Evolutionary conservation across 2,888 invertebrate genomes (phyloP).

Genomic region (Erannis defoliaria): DNA sequence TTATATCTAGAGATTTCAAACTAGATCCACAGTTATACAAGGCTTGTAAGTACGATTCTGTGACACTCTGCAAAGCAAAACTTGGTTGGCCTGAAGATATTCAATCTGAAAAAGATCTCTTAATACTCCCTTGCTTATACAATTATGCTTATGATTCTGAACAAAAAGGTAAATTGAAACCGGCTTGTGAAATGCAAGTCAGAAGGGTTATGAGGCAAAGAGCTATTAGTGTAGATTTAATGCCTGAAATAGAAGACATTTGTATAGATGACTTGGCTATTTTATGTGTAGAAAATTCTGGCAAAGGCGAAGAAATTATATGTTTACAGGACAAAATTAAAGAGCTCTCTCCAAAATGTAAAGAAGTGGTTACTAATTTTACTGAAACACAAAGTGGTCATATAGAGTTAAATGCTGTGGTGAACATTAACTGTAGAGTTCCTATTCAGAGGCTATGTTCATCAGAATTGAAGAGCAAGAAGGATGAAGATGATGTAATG

Average conservation of each 20-base stretch:
- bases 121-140: conserved; percentile 97
- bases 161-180: conserved; percentile 83
- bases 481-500: conserved; percentile 96
- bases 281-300: conserved; percentile 94
- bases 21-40: conserved; percentile 95
- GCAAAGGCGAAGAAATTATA: conserved; percentile 95
- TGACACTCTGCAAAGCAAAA: conserved; percentile 92
- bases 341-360: conserved; percentile 89
- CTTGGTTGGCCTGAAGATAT: conserved; percentile 91
- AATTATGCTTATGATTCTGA: conserved; percentile 88
- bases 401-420: conserved; percentile 95
- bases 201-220: conserved; percentile 97
- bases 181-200: conserved; percentile 91
- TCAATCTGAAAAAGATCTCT: conserved; percentile 92
- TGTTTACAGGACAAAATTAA: conserved; percentile 96
- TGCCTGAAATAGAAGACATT: conserved; percentile 96
- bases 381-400: conserved; percentile 96
- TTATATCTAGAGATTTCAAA: conserved; percentile 97
- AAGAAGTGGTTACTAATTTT: conserved; percentile 91
- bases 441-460: conserved; percentile 93
- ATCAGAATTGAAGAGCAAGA: conserved; percentile 88
- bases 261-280: conserved; percentile 95
- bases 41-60: conserved; percentile 95
- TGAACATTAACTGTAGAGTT: conserved; percentile 93
- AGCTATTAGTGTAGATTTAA: conserved; percentile 96